phyloP scores from a whole-genome alignment of 2,797 vertebrate species.

The Eutrigla gurnardus region DNA sequence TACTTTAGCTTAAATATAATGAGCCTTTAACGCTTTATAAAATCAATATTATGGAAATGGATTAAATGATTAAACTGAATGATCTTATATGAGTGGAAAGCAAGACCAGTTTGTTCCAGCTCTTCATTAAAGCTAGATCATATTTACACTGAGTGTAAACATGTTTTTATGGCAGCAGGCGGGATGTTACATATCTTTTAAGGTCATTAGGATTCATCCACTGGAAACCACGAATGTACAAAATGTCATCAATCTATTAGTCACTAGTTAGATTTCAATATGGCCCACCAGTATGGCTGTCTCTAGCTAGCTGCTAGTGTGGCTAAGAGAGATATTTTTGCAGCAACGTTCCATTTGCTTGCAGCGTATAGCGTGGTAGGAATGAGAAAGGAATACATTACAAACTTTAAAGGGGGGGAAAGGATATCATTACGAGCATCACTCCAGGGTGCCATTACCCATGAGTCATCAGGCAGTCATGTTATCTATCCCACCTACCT shows the following conservation, averaged over 20 bases:
- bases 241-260: background rate
- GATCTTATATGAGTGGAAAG: background rate
- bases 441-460: constrained; percentile 20
- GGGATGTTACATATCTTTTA: background rate
- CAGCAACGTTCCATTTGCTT: constrained; percentile 5
- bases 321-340: background rate
- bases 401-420: background rate
- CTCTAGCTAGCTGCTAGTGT: background rate
- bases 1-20: background rate
- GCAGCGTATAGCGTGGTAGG: background rate
- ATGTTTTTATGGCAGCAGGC: background rate
- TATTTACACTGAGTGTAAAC: background rate
- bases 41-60: background rate
- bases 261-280: background rate
- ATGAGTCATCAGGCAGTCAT: constrained; percentile 19
- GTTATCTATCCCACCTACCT: constrained; percentile 24
- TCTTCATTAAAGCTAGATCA: background rate
- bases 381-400: constrained; percentile 1
- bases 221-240: background rate
- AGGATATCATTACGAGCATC: background rate
- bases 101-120: background rate
- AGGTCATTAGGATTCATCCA: background rate
- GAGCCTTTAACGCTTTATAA: background rate
- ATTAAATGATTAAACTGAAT: background rate
- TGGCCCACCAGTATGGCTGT: background rate